Conservation (phyloP, 2,113 vertebrate genomes). For the Apaloderma vittatum region DNA sequence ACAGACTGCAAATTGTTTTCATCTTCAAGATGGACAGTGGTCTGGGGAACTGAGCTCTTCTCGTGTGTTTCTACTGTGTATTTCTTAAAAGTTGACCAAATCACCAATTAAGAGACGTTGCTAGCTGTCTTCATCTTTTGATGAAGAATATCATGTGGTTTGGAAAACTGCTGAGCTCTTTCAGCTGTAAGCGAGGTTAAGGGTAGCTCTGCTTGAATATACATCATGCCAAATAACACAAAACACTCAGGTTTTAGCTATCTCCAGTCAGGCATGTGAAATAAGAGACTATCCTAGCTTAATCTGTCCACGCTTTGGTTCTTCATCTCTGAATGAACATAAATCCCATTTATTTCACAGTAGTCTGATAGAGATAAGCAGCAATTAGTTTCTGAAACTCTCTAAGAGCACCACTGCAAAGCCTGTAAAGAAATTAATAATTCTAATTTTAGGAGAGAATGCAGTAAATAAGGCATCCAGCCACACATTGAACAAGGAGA, state of each 20-base stretch:
- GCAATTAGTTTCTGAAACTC: background rate
- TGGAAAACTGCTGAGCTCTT: background rate
- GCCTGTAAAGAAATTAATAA: background rate
- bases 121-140: background rate
- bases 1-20: background rate
- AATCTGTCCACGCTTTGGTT: background rate
- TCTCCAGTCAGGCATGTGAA: background rate
- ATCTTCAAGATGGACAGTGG: background rate
- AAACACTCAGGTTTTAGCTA: background rate
- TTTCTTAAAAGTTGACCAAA: background rate
- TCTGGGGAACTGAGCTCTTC: background rate
- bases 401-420: background rate
- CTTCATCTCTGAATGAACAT: background rate
- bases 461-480: background rate
- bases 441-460: slow-evolving; percentile 2
- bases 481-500: background rate
- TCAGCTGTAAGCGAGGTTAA: background rate
- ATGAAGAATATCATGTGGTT: background rate
- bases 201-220: background rate
- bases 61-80: background rate
- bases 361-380: background rate
- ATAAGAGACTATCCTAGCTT: background rate
- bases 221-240: background rate
- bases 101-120: background rate
- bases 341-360: background rate